Evolutionary conservation across 2,888 invertebrate genomes (phyloP).

Genomic region (Chaetogeoica ovagalla): DNA sequence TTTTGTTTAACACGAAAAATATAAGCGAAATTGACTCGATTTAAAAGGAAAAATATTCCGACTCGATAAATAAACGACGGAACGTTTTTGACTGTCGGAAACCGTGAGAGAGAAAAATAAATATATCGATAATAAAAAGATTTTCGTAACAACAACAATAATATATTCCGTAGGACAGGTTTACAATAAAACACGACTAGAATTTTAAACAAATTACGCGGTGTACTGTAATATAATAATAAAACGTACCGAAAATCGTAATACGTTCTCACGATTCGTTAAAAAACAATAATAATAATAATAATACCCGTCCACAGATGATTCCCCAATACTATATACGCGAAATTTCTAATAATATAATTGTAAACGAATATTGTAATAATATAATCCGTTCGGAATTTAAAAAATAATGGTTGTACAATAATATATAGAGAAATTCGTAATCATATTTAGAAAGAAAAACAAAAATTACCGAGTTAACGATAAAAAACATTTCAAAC

Average conservation of each 20-base stretch:
- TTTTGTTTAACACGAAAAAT: no score
- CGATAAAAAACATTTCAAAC: no score
- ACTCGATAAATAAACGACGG: no score
- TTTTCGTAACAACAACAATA: not conserved
- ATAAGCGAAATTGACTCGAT: no score
- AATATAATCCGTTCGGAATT: no score
- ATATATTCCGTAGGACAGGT: not conserved
- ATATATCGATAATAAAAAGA: not conserved
- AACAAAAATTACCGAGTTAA: no score
- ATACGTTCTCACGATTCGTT: conserved; percentile 5
- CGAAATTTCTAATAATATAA: conserved; percentile 14
- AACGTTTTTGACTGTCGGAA: no score
- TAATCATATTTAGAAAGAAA: no score
- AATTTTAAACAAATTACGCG: conserved; percentile 1
- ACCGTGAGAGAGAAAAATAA: no score
- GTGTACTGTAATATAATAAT: not conserved
- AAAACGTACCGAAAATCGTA: not conserved
- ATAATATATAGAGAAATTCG: not conserved
- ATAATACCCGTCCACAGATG: not conserved
- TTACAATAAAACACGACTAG: conserved; percentile 8
- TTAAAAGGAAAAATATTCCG: no score
- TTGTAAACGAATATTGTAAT: not conserved
- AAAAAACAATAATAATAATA: not conserved
- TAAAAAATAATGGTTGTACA: no score
- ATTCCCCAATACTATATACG: conserved; percentile 11